A percentile compares a stretch with the other conserved stretches of the same genome.
phyloP scores from a whole-genome alignment of 2,113 vertebrate species.

The Sphyrna mokarran region DNA sequence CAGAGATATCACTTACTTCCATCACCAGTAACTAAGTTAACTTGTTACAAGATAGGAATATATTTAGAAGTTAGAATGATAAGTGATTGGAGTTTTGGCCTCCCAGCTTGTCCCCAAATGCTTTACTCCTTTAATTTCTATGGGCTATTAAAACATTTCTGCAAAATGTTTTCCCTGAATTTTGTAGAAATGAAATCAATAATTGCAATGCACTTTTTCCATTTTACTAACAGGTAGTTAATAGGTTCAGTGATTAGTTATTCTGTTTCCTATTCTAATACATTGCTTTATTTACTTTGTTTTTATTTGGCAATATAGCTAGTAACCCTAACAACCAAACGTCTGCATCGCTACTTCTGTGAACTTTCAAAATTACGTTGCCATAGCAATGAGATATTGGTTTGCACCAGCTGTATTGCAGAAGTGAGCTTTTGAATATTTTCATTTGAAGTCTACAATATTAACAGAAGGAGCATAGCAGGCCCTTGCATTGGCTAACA shows the following conservation, averaged over 20 bases:
- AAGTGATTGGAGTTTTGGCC: background rate
- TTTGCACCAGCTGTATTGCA: background rate
- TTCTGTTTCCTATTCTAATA: background rate
- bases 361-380: constrained; percentile 26
- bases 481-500: background rate
- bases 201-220: background rate
- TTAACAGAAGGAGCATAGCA: background rate
- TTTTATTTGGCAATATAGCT: background rate
- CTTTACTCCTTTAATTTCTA: background rate
- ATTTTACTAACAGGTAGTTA: background rate
- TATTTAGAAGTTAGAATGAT: background rate
- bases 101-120: background rate
- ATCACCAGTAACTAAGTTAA: background rate
- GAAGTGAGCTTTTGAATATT: background rate
- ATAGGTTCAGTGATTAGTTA: background rate
- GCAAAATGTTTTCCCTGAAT: background rate
- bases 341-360: background rate
- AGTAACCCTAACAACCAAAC: constrained; percentile 8
- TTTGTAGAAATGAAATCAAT: background rate
- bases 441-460: background rate
- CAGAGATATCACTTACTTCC: background rate
- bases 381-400: constrained; percentile 13
- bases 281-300: background rate
- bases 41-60: background rate
- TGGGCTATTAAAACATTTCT: background rate